These are phyloP conservation scores for Gymnoscopelus braueri DNA, from an alignment of 2,797 vertebrate species.

Conservation along the genomic window DNA sequence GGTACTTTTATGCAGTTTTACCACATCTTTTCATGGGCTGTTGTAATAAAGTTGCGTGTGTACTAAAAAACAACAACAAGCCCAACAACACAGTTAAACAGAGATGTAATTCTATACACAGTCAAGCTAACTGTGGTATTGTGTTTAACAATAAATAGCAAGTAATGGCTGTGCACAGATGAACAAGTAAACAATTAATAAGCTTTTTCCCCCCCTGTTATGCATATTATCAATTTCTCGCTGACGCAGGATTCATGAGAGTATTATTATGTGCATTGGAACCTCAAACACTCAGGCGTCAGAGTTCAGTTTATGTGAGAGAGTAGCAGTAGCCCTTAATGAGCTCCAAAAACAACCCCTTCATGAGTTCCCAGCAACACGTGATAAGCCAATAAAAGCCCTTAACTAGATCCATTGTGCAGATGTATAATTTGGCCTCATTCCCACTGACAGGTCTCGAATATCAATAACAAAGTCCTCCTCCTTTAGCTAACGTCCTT, in stretches of 20 bases:
- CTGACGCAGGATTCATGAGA: conserved; percentile 12
- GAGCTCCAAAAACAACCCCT: conserved; percentile 30
- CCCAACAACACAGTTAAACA: conserved; percentile 27
- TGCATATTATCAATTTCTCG: conserved; percentile 24
- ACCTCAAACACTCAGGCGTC: conserved; percentile 25
- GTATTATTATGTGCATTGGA: conserved; percentile 28
- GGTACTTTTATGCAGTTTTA: conserved; percentile 16
- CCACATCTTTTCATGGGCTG: conserved; percentile 27
- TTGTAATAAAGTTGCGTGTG: too few relatives aligned
- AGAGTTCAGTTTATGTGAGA: not conserved
- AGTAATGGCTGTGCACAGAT: conserved; percentile 3
- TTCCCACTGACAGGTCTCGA: conserved; percentile 39
- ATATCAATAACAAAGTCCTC: conserved; percentile 8
- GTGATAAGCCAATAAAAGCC: conserved; percentile 47
- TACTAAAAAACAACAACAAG: too few relatives aligned
- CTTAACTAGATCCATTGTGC: conserved; percentile 9
- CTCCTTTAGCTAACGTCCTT: not conserved
- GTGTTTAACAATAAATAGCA: conserved; percentile 35
- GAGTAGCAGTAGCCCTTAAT: conserved; percentile 9
- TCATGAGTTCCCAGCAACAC: conserved; percentile 35
- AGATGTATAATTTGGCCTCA: conserved; percentile 52
- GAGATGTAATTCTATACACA: conserved; percentile 42
- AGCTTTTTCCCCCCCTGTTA: conserved; percentile 31
- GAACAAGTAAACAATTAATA: conserved; percentile 42
- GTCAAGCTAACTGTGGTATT: conserved; percentile 29